phyloP scores from a whole-genome alignment of 1,140 invertebrate genomes.

The Lordiphosa collinella region DNA sequence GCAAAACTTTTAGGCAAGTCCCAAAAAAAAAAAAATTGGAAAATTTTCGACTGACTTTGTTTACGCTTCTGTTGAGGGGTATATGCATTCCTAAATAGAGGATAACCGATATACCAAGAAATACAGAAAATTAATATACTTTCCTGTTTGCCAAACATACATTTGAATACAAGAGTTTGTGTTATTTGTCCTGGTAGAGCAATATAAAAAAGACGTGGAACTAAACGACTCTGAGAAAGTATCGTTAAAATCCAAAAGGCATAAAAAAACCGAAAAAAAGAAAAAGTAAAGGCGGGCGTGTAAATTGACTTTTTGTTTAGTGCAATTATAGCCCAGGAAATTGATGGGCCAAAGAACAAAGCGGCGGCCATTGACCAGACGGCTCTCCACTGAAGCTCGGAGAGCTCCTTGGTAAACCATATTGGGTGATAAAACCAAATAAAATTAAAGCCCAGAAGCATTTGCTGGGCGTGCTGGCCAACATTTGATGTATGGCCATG shows the following conservation, averaged over 20 bases:
- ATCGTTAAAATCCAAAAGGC: conserved; percentile 58
- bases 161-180: conserved; percentile 7
- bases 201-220: conserved; percentile 20
- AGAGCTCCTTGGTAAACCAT: conserved; percentile 39
- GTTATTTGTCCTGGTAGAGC: background rate
- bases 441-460: conserved; percentile 47
- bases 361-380: conserved; percentile 16
- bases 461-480: conserved; percentile 21
- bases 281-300: background rate
- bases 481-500: conserved; percentile 32
- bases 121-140: conserved; percentile 11
- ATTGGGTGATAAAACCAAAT: conserved; percentile 57
- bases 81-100: too few species aligned
- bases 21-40: background rate
- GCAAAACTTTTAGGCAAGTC: conserved; percentile 21
- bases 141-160: background rate
- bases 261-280: conserved; percentile 43
- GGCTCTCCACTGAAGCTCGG: background rate
- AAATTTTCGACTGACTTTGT: background rate
- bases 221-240: conserved; percentile 26
- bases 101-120: too few species aligned
- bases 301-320: conserved; percentile 20
- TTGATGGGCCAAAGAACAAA: conserved; percentile 30
- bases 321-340: conserved; percentile 37
- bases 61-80: background rate